These are phyloP conservation scores for Andricus quercusramuli DNA, from an alignment of 2,888 invertebrate species.

Conservation along the genomic window DNA sequence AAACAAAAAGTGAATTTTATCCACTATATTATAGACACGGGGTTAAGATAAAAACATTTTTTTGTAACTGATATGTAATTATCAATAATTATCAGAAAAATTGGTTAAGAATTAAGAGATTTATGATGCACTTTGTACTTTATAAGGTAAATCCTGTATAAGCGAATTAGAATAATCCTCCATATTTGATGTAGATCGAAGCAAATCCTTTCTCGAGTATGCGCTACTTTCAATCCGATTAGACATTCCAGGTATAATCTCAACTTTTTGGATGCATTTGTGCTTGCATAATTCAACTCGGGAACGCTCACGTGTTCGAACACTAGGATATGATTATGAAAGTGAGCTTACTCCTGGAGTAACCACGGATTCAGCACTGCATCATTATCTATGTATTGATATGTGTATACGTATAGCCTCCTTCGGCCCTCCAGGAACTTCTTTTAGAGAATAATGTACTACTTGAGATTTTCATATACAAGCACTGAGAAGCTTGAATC, in stretches of 20 bases:
- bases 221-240: slow-evolving; percentile 32
- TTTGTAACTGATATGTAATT: no score
- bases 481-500: neutral
- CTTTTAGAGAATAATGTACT: slow-evolving; percentile 27
- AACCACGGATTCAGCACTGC: slow-evolving; percentile 11
- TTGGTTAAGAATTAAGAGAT: neutral
- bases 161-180: slow-evolving; percentile 19
- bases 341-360: slow-evolving; percentile 9
- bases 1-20: neutral
- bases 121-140: neutral
- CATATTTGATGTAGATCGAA: slow-evolving; percentile 11
- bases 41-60: no score
- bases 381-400: slow-evolving; percentile 16
- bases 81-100: neutral
- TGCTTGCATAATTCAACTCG: slow-evolving; percentile 33
- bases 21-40: no score
- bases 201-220: slow-evolving; percentile 12
- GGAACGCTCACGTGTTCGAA: neutral
- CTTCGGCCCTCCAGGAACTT: slow-evolving; percentile 2
- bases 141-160: neutral
- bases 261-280: slow-evolving; percentile 26
- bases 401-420: slow-evolving; percentile 10
- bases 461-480: slow-evolving; percentile 10
- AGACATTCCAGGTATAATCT: slow-evolving; percentile 28
- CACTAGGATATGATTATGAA: slow-evolving; percentile 17